These are phyloP conservation scores for Andrena camellia DNA, from an alignment of 2,888 invertebrate genomes.

Conservation along the genomic window DNA sequence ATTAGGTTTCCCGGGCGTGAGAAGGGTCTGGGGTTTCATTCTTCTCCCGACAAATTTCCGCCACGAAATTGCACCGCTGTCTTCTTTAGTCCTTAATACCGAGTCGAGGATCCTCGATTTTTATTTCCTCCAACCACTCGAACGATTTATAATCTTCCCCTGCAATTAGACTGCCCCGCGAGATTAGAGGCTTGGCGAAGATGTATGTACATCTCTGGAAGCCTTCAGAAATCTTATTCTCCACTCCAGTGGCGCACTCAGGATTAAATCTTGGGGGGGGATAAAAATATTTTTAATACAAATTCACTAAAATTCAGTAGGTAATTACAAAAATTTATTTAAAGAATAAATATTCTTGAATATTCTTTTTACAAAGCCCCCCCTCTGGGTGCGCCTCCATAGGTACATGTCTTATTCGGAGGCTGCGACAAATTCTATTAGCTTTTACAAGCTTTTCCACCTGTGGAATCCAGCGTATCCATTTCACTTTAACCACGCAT, in stretches of 20 bases:
- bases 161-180: too few relatives aligned
- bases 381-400: too few relatives aligned
- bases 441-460: not conserved
- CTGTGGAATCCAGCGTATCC: not conserved
- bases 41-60: conserved; percentile 20
- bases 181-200: too few relatives aligned
- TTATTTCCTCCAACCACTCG: not conserved
- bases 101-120: not conserved
- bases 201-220: too few relatives aligned
- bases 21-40: conserved; percentile 29
- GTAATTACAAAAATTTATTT: too few relatives aligned
- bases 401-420: not conserved
- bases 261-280: too few relatives aligned
- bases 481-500: not conserved
- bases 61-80: conserved; percentile 31
- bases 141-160: too few relatives aligned
- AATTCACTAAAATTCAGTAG: too few relatives aligned
- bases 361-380: not conserved
- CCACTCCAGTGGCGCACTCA: too few relatives aligned
- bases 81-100: conserved; percentile 6
- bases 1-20: conserved; percentile 25
- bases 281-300: too few relatives aligned
- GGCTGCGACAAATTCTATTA: not conserved
- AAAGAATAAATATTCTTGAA: not conserved
- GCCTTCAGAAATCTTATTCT: too few relatives aligned